Conservation (phyloP, 2,888 invertebrate species). For the Ptychoptera albimana region DNA sequence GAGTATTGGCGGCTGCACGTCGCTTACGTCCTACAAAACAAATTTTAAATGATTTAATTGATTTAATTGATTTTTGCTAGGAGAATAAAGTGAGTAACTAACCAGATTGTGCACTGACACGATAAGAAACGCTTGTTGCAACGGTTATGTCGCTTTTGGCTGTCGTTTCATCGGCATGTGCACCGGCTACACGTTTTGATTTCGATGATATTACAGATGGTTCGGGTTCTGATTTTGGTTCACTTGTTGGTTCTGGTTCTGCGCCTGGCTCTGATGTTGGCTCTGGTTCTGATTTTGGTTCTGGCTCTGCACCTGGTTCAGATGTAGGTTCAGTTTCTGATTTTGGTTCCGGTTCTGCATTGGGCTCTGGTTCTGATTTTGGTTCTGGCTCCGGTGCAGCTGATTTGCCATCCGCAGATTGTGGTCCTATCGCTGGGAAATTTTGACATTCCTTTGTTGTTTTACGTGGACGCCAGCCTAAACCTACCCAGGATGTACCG, state of each 20-base stretch:
- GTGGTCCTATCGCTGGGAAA: constrained; percentile 50
- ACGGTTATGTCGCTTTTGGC: constrained; percentile 48
- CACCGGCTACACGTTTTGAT: constrained; percentile 35
- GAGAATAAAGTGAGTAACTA: background rate
- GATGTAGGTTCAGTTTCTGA: constrained; percentile 31
- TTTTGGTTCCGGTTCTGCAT: constrained; percentile 28
- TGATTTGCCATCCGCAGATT: constrained; percentile 17
- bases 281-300: constrained; percentile 26
- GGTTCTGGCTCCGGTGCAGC: constrained; percentile 23
- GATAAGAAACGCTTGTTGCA: constrained; percentile 64
- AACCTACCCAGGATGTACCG: constrained; percentile 65
- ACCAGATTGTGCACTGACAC: constrained; percentile 45
- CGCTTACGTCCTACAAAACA: constrained; percentile 18
- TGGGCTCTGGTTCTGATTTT: constrained; percentile 25
- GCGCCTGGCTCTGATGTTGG: constrained; percentile 29
- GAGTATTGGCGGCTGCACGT: constrained; percentile 11
- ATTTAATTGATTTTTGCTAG: background rate
- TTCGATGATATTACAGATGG: constrained; percentile 26
- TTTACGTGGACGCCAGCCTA: constrained; percentile 82
- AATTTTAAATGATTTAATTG: background rate
- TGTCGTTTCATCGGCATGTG: constrained; percentile 33
- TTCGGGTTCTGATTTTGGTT: constrained; percentile 26
- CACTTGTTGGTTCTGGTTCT: constrained; percentile 26
- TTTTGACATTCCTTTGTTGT: constrained; percentile 63
- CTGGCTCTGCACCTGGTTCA: constrained; percentile 24